Evolutionary conservation across 2,797 vertebrate species (phyloP), one percentile per base, ranked within the genome.

Genomic region (Takifugu rubripes): DNA sequence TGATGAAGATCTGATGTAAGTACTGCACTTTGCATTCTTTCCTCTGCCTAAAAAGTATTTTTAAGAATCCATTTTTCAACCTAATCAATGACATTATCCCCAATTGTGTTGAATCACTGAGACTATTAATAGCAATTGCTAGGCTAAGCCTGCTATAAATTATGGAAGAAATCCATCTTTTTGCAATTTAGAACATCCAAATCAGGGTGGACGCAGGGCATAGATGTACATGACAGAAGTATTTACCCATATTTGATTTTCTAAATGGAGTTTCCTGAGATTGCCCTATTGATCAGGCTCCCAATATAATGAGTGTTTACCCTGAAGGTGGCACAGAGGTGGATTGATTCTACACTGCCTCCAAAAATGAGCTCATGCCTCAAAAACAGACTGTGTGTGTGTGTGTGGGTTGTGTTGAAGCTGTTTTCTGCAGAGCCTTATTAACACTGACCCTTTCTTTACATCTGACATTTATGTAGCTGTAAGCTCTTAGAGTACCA

Each of bases 1-100:
- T 77, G 88, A 95, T 64, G 95, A 96, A 64, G 93, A 96, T 81
- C 51, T 89, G 67, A 76, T 95, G 97, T 98, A 96, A 98, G 95
- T 25, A 54, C 55, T 33, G 11, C 16, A 11, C 51, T 61, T 59
- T 49, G 49, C 52, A 59, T 56, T 57, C 25, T 57, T 68, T 6
- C 12, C 36, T 49, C 21, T 54, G 25, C 40, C 54, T 25, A 61
- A 59, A 31, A 49, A 14, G 5, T 8, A 15, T 10, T 11, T 12
- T 11, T 0, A 49, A 4, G 14, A 26, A 25, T 45, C n/a, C 53
- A 17, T 27, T 56, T 29, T 73, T 55, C 21, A 56, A 56, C 64
- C 52, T 49, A 66, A 61, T 52, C 36, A 42, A 36, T 62, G 24
- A 46, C 58, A 70, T 64, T 70, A 59, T 56, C 25, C 5, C 44